phyloP scores from a whole-genome alignment of 2,888 invertebrate species.

The Boloria euphrosyne region DNA sequence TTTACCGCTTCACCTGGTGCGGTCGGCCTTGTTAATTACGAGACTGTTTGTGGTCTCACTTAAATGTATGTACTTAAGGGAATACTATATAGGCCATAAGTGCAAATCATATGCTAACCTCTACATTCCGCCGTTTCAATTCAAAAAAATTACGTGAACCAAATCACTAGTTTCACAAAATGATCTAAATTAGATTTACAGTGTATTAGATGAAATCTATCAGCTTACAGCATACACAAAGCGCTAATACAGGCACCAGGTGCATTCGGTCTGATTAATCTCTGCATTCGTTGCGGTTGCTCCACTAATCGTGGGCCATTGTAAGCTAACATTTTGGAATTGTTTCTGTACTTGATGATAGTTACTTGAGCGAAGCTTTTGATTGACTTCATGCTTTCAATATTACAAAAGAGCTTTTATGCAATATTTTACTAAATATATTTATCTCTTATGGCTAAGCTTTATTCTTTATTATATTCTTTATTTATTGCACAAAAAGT shows the following conservation, averaged over 20 bases:
- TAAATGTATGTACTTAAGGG: constrained; percentile 19
- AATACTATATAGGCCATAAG: constrained; percentile 1
- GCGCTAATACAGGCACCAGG: constrained; percentile 10
- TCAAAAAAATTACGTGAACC: too few relatives aligned
- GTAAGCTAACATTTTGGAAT: neutral
- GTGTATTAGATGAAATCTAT: constrained; percentile 11
- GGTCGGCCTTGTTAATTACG: constrained; percentile 21
- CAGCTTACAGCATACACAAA: constrained; percentile 14
- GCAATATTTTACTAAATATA: too few relatives aligned
- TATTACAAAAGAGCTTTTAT: too few relatives aligned
- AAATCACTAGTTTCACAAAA: neutral
- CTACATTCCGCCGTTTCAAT: too few relatives aligned
- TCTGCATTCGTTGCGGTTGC: constrained; percentile 11
- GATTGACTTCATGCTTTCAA: too few relatives aligned
- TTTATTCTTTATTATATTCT: too few relatives aligned
- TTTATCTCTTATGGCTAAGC: too few relatives aligned
- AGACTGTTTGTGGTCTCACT: constrained; percentile 15
- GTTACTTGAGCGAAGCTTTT: neutral
- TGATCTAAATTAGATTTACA: constrained; percentile 7
- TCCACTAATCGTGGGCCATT: constrained; percentile 3
- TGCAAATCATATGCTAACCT: neutral
- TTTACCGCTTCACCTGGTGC: constrained; percentile 20
- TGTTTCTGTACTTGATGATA: too few relatives aligned
- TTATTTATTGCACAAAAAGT: too few relatives aligned
- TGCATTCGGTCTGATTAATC: constrained; percentile 16